Percentiles rank a stretch among this genome's conserved stretches.
Conservation (phyloP, 2,797 vertebrate species). For the Tamandua tetradactyla region DNA sequence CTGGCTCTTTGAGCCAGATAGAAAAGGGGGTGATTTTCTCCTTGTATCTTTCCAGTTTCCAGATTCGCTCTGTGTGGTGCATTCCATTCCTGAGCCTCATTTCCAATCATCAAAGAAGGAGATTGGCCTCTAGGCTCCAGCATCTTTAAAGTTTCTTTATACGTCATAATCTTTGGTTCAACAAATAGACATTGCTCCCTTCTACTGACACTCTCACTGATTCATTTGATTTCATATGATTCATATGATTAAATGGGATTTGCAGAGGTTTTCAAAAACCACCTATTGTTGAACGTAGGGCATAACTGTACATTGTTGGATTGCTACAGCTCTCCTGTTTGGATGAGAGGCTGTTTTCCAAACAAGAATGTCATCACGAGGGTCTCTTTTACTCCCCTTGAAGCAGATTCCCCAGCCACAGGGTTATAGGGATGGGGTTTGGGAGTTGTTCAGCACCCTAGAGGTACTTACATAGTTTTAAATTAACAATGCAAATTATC, state of each 20-base stretch:
- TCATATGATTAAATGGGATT: background rate
- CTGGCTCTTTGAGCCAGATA: background rate
- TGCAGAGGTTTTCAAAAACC: conserved; percentile 6
- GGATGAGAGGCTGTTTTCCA: background rate
- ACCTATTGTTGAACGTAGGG: background rate
- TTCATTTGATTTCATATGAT: background rate
- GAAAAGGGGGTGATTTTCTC: background rate
- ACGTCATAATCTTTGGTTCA: conserved; percentile 7
- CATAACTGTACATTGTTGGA: background rate
- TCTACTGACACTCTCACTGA: background rate
- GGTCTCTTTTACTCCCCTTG: background rate
- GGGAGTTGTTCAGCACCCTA: background rate
- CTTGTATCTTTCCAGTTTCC: background rate
- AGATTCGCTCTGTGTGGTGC: background rate
- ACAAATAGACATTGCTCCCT: conserved; percentile 18
- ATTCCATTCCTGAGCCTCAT: background rate
- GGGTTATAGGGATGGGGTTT: background rate
- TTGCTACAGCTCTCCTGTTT: background rate
- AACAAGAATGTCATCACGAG: background rate
- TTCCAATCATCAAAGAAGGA: background rate
- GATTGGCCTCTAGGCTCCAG: background rate
- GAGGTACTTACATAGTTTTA: background rate
- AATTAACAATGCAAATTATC: background rate
- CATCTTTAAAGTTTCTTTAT: background rate
- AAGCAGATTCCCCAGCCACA: background rate